Evolutionary conservation across 1,140 invertebrate species (phyloP), one percentile per base, ranked within the genome.

Genomic region (Diorhabda sublineata): DNA sequence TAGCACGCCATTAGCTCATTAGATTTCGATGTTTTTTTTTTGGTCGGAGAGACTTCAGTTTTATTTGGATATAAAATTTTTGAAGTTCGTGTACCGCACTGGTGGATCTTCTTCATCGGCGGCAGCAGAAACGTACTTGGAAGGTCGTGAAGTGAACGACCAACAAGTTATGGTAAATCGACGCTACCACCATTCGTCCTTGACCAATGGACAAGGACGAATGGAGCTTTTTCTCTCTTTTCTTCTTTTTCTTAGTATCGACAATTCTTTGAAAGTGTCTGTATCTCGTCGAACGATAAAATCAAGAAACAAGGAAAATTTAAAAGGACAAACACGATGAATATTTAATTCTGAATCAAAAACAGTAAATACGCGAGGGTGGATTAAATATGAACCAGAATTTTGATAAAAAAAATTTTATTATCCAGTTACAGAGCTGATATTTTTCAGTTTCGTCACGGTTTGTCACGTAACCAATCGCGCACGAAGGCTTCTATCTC

Each of bases 121-220:
- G 61, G 61, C 44, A 58, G 45, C 69, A 45, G 60, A 61, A 64
- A 71, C 66, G 72, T 73, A 73, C 74, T 75, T 75, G 74, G 72
- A 75, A 75, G 74, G 74, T 75, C 72, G 74, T 68, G 58, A 65
- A 73, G 74, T 75, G 74, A 75, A 75, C 74, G 74, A 75, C 74
- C 74, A 65, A n/a, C 64, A 52, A 43, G 45, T n/a, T n/a, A 44
- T 62, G 44, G 42, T 42, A 11, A 42, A 43, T 62, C 45, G 61
- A 4, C 47, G 47, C 6, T n/a, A n/a, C 47, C n/a, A 52, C 47
- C 6, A 61, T 61, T 61, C 59, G 59, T 61, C 59, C 59, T 61
- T 61, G 59, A 61, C 59, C 59, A 61, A 41, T 8, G 59, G 8
- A 8, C 59, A 43, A 43, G 59, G 26, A 58, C 59, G 59, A 9